Evolutionary conservation across 1,140 invertebrate species (phyloP).

Genomic region (Hylaeus anthracinus): DNA sequence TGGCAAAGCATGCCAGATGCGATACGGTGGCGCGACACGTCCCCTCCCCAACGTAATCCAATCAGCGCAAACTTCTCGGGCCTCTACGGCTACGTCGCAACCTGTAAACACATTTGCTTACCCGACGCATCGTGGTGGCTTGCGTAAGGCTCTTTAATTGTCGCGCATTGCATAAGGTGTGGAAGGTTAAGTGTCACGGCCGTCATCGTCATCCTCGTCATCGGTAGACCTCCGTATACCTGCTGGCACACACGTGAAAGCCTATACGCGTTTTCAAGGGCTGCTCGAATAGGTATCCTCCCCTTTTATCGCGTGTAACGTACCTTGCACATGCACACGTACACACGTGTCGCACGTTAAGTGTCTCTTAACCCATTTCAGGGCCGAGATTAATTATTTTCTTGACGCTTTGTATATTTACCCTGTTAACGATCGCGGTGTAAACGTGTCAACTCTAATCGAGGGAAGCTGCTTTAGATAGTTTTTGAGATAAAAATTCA

Average conservation of each 20-base stretch:
- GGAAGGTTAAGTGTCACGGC: constrained; percentile 74
- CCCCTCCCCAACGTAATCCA: constrained; percentile 2
- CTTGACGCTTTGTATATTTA: neutral
- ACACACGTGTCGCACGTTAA: neutral
- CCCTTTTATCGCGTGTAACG: constrained; percentile 17
- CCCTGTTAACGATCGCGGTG: neutral
- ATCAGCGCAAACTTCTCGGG: constrained; percentile 22
- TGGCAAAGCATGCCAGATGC: neutral
- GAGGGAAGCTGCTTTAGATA: neutral
- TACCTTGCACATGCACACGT: neutral
- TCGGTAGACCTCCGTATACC: constrained; percentile 19
- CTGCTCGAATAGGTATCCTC: neutral
- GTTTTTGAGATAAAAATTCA: too few relatives aligned
- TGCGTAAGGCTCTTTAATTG: constrained; percentile 57
- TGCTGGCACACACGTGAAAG: constrained; percentile 40
- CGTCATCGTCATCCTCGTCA: constrained; percentile 32
- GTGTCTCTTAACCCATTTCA: constrained; percentile 35
- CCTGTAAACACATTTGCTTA: constrained; percentile 37
- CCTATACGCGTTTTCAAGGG: constrained; percentile 4
- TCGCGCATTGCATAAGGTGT: constrained; percentile 45
- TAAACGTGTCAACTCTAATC: neutral
- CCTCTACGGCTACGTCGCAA: neutral
- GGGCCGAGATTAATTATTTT: neutral
- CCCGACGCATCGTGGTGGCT: constrained; percentile 23
- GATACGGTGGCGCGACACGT: neutral